Evolutionary conservation across 2,888 invertebrate species (phyloP).

Genomic region (Pseudococcus jackbeardsleyi): DNA sequence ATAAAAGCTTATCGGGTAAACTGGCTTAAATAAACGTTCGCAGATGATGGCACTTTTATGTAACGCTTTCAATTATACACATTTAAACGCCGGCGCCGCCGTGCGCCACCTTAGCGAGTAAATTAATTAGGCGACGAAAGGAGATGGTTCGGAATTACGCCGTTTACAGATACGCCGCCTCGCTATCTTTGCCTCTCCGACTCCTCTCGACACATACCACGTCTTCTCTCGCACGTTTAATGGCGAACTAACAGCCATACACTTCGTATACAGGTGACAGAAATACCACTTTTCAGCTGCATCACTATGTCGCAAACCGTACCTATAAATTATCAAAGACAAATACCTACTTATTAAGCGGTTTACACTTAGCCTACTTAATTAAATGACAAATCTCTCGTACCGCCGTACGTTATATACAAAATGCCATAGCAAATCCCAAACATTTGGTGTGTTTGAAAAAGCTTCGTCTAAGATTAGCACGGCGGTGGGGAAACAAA

Average conservation of each 20-base stretch:
- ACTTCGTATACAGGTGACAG: background rate
- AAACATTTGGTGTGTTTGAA: background rate
- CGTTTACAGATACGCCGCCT: background rate
- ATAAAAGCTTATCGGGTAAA: conserved; percentile 53
- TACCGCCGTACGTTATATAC: background rate
- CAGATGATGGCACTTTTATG: conserved; percentile 50
- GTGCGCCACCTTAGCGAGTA: background rate
- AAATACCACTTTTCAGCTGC: conserved; percentile 42
- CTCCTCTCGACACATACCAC: background rate
- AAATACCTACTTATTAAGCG: conserved; percentile 52
- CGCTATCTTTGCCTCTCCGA: background rate
- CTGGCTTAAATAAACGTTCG: conserved; percentile 52
- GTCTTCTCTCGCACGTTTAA: background rate
- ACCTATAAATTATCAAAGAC: conserved; percentile 45
- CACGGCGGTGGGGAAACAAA: background rate
- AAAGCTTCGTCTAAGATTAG: conserved; percentile 15
- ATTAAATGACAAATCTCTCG: conserved; percentile 48
- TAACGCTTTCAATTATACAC: conserved; percentile 46
- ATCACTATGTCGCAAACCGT: conserved; percentile 26
- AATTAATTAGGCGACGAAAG: conserved; percentile 52
- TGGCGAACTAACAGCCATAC: conserved; percentile 13
- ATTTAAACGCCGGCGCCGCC: conserved; percentile 5
- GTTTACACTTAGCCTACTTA: conserved; percentile 43
- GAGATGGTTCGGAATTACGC: conserved; percentile 16
- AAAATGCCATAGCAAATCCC: background rate